These are phyloP conservation scores for Tetragonula carbonaria DNA, from an alignment of 2,888 invertebrate species.

Conservation along the genomic window DNA sequence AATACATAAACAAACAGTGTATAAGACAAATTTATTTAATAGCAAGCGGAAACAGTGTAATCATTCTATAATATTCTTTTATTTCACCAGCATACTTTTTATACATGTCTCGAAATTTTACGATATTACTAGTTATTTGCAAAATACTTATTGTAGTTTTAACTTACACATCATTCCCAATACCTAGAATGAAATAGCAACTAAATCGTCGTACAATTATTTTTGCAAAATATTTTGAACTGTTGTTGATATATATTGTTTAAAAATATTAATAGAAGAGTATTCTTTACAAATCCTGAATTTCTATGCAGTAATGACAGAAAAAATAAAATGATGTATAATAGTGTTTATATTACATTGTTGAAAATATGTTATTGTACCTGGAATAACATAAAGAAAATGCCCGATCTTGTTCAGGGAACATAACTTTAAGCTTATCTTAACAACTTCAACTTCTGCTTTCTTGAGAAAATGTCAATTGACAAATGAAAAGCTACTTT, in stretches of 20 bases:
- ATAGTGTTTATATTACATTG: conserved; percentile 55
- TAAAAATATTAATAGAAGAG: conserved; percentile 34
- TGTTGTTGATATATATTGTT: conserved; percentile 42
- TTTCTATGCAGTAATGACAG: conserved; percentile 22
- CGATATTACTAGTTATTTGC: conserved; percentile 20
- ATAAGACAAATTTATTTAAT: conserved; percentile 16
- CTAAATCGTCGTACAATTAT: conserved; percentile 39
- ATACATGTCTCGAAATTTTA: conserved; percentile 13
- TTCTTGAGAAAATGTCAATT: conserved; percentile 45
- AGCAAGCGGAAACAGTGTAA: conserved; percentile 59
- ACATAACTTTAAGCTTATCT: conserved; percentile 47
- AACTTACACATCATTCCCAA: conserved; percentile 20
- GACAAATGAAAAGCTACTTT: conserved; percentile 66
- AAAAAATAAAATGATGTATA: conserved; percentile 20
- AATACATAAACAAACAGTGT: conserved; percentile 34
- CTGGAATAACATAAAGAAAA: conserved; percentile 51
- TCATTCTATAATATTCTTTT: conserved; percentile 36
- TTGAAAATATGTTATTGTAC: conserved; percentile 59
- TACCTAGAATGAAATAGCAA: conserved; percentile 16
- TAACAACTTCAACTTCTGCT: conserved; percentile 35
- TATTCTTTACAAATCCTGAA: conserved; percentile 47
- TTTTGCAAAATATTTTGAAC: conserved; percentile 46
- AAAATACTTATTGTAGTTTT: conserved; percentile 26
- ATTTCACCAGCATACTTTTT: conserved; percentile 24
- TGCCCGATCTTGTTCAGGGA: conserved; percentile 54